These are phyloP conservation scores for Thaleichthys pacificus DNA, from an alignment of 2,797 vertebrate genomes.

Conservation along the genomic window DNA sequence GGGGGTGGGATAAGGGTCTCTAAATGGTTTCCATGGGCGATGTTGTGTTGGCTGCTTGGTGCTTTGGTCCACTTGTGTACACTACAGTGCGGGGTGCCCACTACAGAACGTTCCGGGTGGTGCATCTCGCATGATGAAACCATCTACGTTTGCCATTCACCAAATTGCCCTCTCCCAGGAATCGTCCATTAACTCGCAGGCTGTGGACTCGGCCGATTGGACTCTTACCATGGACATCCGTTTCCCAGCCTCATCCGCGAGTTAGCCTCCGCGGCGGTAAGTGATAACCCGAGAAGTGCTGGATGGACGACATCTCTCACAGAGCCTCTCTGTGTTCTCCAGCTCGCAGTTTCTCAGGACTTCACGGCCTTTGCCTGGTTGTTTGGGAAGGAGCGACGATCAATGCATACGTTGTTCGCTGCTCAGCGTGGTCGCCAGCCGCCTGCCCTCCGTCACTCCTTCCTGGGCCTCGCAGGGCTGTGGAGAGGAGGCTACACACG, in stretches of 20 bases:
- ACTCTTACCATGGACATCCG: slow-evolving; percentile 60
- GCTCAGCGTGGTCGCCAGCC: background rate
- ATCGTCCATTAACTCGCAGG: slow-evolving; percentile 62
- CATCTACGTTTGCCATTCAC: slow-evolving; percentile 54
- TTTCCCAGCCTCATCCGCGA: slow-evolving; percentile 22
- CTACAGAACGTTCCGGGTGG: slow-evolving; percentile 48
- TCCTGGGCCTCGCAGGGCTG: slow-evolving; percentile 42
- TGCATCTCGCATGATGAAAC: slow-evolving; percentile 49
- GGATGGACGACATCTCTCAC: background rate
- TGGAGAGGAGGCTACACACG: slow-evolving; percentile 50
- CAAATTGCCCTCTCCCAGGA: slow-evolving; percentile 61
- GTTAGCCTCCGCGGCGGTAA: background rate
- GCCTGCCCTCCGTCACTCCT: slow-evolving; percentile 25
- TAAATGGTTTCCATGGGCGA: slow-evolving; percentile 48
- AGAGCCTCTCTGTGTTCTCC: background rate
- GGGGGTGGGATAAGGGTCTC: slow-evolving; percentile 10
- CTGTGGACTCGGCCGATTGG: slow-evolving; percentile 55
- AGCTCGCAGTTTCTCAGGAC: background rate
- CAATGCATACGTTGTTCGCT: background rate
- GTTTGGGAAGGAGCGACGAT: background rate
- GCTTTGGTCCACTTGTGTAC: slow-evolving; percentile 44
- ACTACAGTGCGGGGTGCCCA: slow-evolving; percentile 10
- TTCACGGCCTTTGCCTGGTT: background rate
- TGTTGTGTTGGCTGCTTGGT: slow-evolving; percentile 54
- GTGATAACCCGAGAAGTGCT: background rate